Evolutionary conservation across 2,113 vertebrate genomes (phyloP).

Genomic region (Serinus canaria): DNA sequence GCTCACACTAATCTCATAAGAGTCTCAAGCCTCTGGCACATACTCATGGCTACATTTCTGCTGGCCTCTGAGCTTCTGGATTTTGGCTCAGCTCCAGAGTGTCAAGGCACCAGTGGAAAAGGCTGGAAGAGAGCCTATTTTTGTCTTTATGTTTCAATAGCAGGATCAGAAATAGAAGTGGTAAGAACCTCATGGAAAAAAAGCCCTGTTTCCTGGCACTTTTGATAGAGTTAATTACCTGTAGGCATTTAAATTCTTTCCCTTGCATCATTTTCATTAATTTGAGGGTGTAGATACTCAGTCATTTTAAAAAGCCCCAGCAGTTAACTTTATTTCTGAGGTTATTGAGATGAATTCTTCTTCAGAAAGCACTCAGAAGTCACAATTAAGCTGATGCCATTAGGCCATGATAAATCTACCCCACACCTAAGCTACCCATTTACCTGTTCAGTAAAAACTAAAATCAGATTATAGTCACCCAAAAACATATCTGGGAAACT

Average conservation of each 20-base stretch:
- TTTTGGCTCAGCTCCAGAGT: slow-evolving; percentile 1
- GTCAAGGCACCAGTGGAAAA: slow-evolving; percentile 30
- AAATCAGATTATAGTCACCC: background rate
- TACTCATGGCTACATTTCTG: background rate
- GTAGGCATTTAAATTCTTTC: background rate
- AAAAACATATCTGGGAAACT: background rate
- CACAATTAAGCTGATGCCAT: background rate
- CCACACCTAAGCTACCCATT: background rate
- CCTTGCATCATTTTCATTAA: background rate
- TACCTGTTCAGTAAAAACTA: background rate
- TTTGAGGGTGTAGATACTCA: background rate
- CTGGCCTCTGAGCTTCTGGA: background rate
- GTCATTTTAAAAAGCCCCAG: background rate
- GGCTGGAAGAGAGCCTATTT: background rate
- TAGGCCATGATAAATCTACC: background rate
- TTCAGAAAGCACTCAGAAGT: background rate
- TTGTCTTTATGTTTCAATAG: background rate
- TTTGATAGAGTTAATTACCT: background rate
- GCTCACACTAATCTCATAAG: background rate
- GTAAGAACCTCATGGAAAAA: slow-evolving; percentile 11
- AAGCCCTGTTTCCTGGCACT: background rate
- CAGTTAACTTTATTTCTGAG: background rate
- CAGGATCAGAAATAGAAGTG: slow-evolving; percentile 26
- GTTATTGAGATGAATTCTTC: background rate
- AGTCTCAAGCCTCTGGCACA: background rate